Conservation (phyloP, 2,797 vertebrate species). For the Pseudochromis fuscus region DNA sequence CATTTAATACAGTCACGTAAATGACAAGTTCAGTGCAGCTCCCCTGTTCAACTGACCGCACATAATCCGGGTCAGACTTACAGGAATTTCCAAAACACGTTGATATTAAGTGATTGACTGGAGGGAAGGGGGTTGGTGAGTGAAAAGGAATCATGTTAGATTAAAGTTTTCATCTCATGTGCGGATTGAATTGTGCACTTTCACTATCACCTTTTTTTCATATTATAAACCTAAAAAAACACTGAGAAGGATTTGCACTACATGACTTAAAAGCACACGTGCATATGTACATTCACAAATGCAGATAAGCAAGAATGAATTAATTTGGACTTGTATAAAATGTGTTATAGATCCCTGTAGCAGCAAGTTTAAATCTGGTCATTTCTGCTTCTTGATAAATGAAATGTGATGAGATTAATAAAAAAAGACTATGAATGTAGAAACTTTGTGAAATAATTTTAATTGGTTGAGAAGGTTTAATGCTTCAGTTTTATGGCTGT, state of each 20-base stretch:
- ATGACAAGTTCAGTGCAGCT: conserved; percentile 51
- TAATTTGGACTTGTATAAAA: neutral
- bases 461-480: too few species aligned
- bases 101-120: conserved; percentile 76
- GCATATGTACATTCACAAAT: neutral
- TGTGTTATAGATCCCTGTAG: neutral
- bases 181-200: conserved; percentile 30
- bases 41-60: conserved; percentile 37
- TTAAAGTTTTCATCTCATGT: conserved; percentile 57
- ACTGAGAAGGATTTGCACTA: neutral
- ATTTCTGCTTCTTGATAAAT: too few species aligned
- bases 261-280: neutral
- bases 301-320: neutral
- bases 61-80: conserved; percentile 65
- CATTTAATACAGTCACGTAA: conserved; percentile 58
- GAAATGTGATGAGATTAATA: too few species aligned
- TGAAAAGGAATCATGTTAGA: conserved; percentile 50
- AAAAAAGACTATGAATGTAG: too few species aligned
- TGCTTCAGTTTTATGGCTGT: too few species aligned
- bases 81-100: conserved; percentile 61
- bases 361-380: too few species aligned
- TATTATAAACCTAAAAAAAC: conserved; percentile 17
- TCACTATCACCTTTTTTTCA: conserved; percentile 43
- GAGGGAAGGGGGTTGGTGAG: conserved; percentile 45
- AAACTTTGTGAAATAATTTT: too few species aligned